Base-by-base conservation (phyloP, 2,113 vertebrate species). In the Connochaetes taurinus region DNA sequence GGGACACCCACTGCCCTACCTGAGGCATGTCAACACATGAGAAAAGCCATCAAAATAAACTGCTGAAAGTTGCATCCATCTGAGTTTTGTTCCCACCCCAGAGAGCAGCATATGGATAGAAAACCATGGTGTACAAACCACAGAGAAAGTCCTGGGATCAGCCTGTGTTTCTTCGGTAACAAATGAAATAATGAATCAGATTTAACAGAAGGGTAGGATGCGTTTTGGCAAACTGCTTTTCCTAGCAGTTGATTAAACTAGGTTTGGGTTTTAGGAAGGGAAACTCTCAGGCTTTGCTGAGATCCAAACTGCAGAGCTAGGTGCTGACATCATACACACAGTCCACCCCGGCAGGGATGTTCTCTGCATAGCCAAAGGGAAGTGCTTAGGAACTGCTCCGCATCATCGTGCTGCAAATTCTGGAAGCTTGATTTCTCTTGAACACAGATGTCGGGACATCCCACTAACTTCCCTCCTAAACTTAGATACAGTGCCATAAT, bases 401-500 rank as follows among this genome's bases (percentile, higher is more conserved):
- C 1, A 6, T 36, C 36, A 2, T 0, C 7, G 4, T 2, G 0
- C 1, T 29, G 6, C n/a, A 74, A 23, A 82, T 4, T 33, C 52
- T 13, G 2, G 45, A 53, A 7, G 50, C 29, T 6, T 15, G 15
- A 40, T 12, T 33, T 71, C 83, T 94, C 2, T 3, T 1, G 36
- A n/a, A 45, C 2, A 10, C 12, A 45, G 55, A 53, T 1, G 6
- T 0, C 1, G 23, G 36, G 25, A 23, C 3, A 0, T 13, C 62
- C 31, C 13, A 36, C 25, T 23, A 52, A 17, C 50, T 29, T 58
- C 21, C 7, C 55, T 29, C 43, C 87, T 36, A 23, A 45, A 47
- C 52, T 16, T 27, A 3, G n/a, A 17, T 11, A 19, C 0, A 2
- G 33, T 5, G 13, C 21, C 15, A 5, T 9, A 17, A 40, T 6